These are phyloP conservation scores for Blomia tropicalis DNA, from an alignment of 2,888 invertebrate genomes.

Conservation along the genomic window DNA sequence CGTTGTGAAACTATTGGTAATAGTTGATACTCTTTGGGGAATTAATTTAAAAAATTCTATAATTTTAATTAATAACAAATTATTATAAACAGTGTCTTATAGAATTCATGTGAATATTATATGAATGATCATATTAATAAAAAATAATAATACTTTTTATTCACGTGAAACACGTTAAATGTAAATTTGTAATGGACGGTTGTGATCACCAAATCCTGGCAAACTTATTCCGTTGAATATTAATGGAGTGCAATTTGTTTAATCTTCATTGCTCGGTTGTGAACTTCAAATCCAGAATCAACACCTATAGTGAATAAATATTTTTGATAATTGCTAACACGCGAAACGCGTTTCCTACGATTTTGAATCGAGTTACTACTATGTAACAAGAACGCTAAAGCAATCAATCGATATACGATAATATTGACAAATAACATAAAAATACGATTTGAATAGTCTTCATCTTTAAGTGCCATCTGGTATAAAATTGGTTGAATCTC, in stretches of 20 bases:
- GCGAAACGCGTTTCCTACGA: background rate
- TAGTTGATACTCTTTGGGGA: too few relatives aligned
- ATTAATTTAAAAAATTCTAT: too few relatives aligned
- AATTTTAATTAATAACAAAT: too few relatives aligned
- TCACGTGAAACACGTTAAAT: too few relatives aligned
- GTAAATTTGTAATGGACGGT: too few relatives aligned
- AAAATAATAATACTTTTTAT: background rate
- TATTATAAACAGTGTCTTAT: too few relatives aligned
- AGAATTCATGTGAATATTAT: too few relatives aligned
- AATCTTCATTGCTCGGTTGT: background rate
- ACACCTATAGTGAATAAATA: background rate
- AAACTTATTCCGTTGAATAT: too few relatives aligned
- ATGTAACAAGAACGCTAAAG: background rate
- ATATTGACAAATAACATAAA: background rate
- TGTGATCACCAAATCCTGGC: too few relatives aligned
- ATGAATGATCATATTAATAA: too few relatives aligned
- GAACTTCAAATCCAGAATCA: background rate
- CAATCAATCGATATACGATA: background rate
- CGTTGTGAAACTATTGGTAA: too few relatives aligned
- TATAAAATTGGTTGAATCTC: background rate
- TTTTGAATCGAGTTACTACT: conserved; percentile 1
- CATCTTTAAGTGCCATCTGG: background rate
- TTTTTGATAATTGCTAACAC: background rate
- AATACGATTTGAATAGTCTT: background rate
- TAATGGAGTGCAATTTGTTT: too few relatives aligned